Evolutionary conservation across 92 coral and sea anemone genomes (phyloP).

Genomic region (Metridium senile): DNA sequence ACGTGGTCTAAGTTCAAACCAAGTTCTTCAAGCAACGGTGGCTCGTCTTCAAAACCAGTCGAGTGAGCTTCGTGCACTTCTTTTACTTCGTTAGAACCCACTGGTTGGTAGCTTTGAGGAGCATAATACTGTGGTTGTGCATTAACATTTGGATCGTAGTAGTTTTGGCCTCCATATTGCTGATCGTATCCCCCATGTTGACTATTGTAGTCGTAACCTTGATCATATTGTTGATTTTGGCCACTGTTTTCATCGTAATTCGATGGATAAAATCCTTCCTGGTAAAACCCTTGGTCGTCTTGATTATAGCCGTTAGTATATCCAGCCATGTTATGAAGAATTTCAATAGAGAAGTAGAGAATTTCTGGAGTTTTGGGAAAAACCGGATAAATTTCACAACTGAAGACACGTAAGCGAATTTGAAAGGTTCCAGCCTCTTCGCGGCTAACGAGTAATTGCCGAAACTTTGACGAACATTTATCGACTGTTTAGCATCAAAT

Average conservation of each 20-base stretch:
- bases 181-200: slow-evolving; percentile 33
- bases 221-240: slow-evolving; percentile 29
- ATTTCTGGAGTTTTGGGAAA: not conserved
- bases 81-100: slow-evolving; percentile 50
- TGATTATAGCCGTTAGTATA: slow-evolving; percentile 62
- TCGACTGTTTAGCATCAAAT: not conserved
- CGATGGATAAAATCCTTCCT: slow-evolving; percentile 81
- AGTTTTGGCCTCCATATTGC: slow-evolving; percentile 53
- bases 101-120: slow-evolving; percentile 35
- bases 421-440: slow-evolving; percentile 18
- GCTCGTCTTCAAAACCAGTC: slow-evolving; percentile 91
- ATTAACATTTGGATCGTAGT: slow-evolving; percentile 61
- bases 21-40: slow-evolving; percentile 90
- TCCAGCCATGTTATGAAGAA: slow-evolving; percentile 44
- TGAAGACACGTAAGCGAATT: slow-evolving; percentile 35
- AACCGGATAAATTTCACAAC: not conserved
- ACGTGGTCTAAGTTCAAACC: slow-evolving; percentile 97
- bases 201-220: slow-evolving; percentile 9
- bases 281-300: slow-evolving; percentile 70
- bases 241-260: slow-evolving; percentile 68
- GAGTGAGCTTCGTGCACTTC: slow-evolving; percentile 84
- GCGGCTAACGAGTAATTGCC: slow-evolving; percentile 20
- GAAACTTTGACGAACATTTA: not conserved
- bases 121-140: slow-evolving; percentile 64
- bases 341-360: not conserved